These are phyloP conservation scores for Mormyrops boulengeri DNA, from an alignment of 2,797 vertebrate genomes.

Conservation along the genomic window DNA sequence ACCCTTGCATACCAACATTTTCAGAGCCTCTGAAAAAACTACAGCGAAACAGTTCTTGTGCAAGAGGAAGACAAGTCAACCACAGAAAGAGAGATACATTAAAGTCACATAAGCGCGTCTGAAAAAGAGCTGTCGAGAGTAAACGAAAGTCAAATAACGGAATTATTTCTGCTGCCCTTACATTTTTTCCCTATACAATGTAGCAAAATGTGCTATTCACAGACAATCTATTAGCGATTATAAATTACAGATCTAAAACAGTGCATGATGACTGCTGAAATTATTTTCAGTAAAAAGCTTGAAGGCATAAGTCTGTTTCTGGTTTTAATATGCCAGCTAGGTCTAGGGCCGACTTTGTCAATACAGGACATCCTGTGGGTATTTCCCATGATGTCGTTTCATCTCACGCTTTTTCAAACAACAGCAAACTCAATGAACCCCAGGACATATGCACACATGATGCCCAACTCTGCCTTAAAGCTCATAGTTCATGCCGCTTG, in stretches of 20 bases:
- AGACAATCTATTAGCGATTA: not conserved
- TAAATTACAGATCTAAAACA: not conserved
- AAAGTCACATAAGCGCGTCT: not conserved
- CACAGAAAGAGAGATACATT: not conserved
- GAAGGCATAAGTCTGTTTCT: not conserved
- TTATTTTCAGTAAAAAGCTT: not conserved
- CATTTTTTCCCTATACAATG: not conserved
- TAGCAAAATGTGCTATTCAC: conserved; percentile 11
- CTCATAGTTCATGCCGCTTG: conserved; percentile 11
- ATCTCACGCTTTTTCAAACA: not conserved
- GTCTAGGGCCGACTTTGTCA: not conserved
- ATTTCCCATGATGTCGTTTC: not conserved
- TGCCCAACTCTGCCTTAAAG: not conserved
- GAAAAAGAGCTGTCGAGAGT: not conserved
- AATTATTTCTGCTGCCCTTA: not conserved
- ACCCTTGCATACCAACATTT: not conserved
- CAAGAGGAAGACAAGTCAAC: not conserved
- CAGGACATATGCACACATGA: not conserved
- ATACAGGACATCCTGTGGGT: conserved; percentile 6
- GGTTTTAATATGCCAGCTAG: not conserved
- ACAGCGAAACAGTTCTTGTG: not conserved
- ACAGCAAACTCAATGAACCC: not conserved
- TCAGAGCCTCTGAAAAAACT: not conserved
- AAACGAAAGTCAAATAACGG: not conserved
- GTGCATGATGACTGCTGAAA: not conserved